These are phyloP conservation scores for Adrianichthys oophorus DNA, from an alignment of 2,797 vertebrate species.

Conservation along the genomic window DNA sequence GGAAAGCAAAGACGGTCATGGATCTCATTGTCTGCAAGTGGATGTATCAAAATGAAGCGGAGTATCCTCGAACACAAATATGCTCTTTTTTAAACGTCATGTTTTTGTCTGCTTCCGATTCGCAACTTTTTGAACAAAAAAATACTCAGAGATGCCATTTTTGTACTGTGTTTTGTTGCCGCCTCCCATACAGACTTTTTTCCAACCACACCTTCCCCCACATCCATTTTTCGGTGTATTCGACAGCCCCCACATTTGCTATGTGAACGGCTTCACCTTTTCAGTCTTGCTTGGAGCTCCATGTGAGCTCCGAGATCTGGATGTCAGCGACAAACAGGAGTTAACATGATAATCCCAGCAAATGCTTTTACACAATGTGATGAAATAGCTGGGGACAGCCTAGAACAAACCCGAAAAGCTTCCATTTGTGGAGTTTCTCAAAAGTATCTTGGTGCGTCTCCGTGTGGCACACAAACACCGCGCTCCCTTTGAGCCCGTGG, in stretches of 20 bases:
- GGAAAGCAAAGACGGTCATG: too few relatives aligned
- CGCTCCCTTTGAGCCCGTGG: constrained; percentile 18
- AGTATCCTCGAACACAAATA: too few relatives aligned
- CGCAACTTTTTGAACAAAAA: too few relatives aligned
- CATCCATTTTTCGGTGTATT: neutral
- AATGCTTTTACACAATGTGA: constrained; percentile 27
- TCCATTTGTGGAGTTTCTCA: constrained; percentile 4
- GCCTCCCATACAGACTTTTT: neutral
- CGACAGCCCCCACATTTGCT: neutral
- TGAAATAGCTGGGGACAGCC: constrained; percentile 21
- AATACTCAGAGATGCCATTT: neutral
- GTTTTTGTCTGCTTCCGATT: too few relatives aligned
- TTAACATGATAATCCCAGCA: constrained; percentile 34
- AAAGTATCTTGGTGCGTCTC: constrained; percentile 1
- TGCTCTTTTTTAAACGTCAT: too few relatives aligned
- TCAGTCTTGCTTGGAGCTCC: constrained; percentile 4
- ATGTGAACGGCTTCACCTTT: neutral
- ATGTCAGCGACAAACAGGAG: constrained; percentile 22
- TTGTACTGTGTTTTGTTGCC: neutral
- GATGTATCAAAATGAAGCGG: too few relatives aligned
- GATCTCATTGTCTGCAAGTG: too few relatives aligned
- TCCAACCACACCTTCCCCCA: neutral
- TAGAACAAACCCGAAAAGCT: constrained; percentile 17
- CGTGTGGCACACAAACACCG: constrained; percentile 9
- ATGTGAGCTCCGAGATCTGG: constrained; percentile 13